Percentiles rank a stretch among this genome's conserved stretches.
Conservation (phyloP, 2,888 invertebrate species). For the Neria commutata region DNA sequence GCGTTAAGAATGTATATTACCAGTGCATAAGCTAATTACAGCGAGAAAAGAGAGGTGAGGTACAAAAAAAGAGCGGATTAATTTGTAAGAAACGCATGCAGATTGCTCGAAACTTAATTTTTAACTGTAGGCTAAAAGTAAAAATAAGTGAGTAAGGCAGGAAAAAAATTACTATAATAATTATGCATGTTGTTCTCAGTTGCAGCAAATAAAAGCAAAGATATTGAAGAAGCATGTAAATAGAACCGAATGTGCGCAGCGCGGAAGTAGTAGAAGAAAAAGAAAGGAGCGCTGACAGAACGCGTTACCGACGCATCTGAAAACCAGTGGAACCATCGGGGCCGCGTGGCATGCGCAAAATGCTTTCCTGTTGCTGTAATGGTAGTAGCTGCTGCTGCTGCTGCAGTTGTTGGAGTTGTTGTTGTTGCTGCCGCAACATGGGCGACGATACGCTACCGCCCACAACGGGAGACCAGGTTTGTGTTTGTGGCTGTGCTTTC, state of each 20-base stretch:
- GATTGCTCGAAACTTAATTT: no score
- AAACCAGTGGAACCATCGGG: slow-evolving; percentile 80
- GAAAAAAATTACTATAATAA: not conserved
- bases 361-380: slow-evolving; percentile 38
- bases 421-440: slow-evolving; percentile 30
- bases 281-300: not conserved
- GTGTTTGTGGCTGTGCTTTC: slow-evolving; percentile 34
- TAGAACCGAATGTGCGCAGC: slow-evolving; percentile 19
- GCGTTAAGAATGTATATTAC: no score
- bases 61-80: no score
- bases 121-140: slow-evolving; percentile 15
- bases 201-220: not conserved
- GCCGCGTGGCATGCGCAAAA: slow-evolving; percentile 77
- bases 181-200: not conserved
- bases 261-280: slow-evolving; percentile 20
- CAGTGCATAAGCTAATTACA: no score
- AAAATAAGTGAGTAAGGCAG: not conserved
- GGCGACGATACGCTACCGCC: slow-evolving; percentile 51
- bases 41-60: no score
- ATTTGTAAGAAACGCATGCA: no score
- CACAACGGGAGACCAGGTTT: slow-evolving; percentile 55
- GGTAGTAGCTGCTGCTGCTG: slow-evolving; percentile 36
- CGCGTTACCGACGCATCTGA: slow-evolving; percentile 68
- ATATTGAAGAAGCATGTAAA: slow-evolving; percentile 23
- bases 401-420: slow-evolving; percentile 43